Evolutionary conservation across 2,888 invertebrate genomes (phyloP).

Genomic region (Cephus sareptanus): DNA sequence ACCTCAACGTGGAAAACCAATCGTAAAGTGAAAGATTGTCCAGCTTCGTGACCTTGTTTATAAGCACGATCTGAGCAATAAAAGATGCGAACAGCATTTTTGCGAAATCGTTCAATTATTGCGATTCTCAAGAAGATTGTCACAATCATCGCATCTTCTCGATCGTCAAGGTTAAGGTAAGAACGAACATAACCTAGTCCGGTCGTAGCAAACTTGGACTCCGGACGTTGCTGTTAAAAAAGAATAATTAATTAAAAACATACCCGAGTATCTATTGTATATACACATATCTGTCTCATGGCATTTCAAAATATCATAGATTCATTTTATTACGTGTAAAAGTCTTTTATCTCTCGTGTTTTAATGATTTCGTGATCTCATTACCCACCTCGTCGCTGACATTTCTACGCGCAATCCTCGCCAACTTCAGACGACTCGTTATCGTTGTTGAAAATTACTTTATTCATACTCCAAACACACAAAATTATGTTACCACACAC

Average conservation of each 20-base stretch:
- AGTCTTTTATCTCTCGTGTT: neutral
- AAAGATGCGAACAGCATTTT: neutral
- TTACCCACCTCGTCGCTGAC: neutral
- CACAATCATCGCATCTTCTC: too few relatives aligned
- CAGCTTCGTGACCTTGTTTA: neutral
- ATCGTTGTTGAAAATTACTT: neutral
- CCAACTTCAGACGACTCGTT: neutral
- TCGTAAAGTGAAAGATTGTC: neutral
- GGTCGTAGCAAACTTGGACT: neutral
- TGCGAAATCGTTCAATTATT: neutral
- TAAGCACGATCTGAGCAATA: neutral
- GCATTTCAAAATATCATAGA: neutral
- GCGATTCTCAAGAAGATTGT: too few relatives aligned
- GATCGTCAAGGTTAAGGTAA: too few relatives aligned
- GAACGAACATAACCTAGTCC: too few relatives aligned
- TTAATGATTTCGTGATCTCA: neutral
- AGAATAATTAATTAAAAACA: neutral
- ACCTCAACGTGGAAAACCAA: conserved; percentile 12
- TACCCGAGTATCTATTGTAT: neutral
- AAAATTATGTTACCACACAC: neutral
- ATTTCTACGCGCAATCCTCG: neutral
- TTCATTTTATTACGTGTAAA: neutral
- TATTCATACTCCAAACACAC: neutral
- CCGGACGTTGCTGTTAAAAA: neutral
- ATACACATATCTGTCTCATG: neutral